phyloP scores from a whole-genome alignment of 1,140 invertebrate species.

The Octopus sinensis region DNA sequence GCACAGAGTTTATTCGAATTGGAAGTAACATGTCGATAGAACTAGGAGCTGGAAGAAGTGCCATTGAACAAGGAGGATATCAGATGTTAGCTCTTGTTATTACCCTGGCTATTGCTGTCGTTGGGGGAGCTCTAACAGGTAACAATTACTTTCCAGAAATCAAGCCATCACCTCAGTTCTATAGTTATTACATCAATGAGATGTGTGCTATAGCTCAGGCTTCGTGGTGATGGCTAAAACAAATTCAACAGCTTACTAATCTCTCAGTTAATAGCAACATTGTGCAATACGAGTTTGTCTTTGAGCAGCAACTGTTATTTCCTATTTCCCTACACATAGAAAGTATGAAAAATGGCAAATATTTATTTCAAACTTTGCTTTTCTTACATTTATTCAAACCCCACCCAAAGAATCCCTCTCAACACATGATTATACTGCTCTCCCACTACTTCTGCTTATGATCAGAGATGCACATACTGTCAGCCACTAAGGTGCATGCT shows the following conservation, averaged over 20 bases:
- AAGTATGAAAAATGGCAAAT: no score
- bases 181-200: not conserved
- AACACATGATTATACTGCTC: no score
- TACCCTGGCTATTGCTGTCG: constrained; percentile 70
- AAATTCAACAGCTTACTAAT: not conserved
- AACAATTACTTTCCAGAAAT: constrained; percentile 15
- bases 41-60: constrained; percentile 65
- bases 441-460: no score
- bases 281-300: not conserved
- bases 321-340: no score
- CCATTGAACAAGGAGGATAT: constrained; percentile 70
- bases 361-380: no score
- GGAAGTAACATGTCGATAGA: constrained; percentile 36
- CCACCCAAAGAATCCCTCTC: no score
- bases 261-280: not conserved
- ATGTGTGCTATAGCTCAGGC: not conserved
- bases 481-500: no score
- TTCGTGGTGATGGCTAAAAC: not conserved
- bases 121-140: constrained; percentile 79
- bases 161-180: not conserved
- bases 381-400: no score
- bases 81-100: constrained; percentile 72
- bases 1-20: constrained; percentile 42
- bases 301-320: no score
- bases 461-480: no score